A percentile compares a stretch with the other conserved stretches of the same genome.
Evolutionary conservation across 1,140 invertebrate species (phyloP).

Genomic region (Procambarus virginalis): DNA sequence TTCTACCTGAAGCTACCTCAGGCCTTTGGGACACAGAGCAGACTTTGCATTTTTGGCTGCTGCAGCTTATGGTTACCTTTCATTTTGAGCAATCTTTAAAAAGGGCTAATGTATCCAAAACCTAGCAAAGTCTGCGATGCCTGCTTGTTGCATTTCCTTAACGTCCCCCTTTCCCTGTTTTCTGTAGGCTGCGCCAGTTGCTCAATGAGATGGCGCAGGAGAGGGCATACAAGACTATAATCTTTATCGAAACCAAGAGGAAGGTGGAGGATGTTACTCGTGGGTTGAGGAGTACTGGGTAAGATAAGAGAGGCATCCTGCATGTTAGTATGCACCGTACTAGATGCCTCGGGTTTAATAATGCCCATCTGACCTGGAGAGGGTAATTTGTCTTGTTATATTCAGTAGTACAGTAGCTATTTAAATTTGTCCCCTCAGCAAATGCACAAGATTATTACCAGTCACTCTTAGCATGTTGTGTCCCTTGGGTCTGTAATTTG

Average conservation of each 20-base stretch:
- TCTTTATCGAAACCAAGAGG: conserved; percentile 99
- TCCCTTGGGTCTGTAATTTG: conserved; percentile 62
- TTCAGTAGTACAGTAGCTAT: conserved; percentile 15
- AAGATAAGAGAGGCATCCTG: conserved; percentile 52
- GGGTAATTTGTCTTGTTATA: conserved; percentile 15
- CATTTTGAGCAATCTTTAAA: background rate
- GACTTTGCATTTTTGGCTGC: conserved; percentile 54
- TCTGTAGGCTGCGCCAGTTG: conserved; percentile 85
- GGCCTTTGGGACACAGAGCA: conserved; percentile 65
- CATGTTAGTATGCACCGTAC: conserved; percentile 1
- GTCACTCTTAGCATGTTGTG: conserved; percentile 9
- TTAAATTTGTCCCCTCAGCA: conserved; percentile 26
- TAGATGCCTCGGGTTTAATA: conserved; percentile 33
- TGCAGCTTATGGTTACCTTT: background rate
- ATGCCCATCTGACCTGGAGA: conserved; percentile 38
- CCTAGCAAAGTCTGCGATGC: conserved; percentile 56
- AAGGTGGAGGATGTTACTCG: conserved; percentile 96
- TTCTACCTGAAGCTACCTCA: conserved; percentile 68
- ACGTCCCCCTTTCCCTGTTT: conserved; percentile 71
- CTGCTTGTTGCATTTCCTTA: conserved; percentile 49
- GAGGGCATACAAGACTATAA: conserved; percentile 90
- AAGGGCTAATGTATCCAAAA: conserved; percentile 36
- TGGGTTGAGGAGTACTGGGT: conserved; percentile 69
- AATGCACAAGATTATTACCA: background rate
- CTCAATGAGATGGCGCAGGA: conserved; percentile 92